These are phyloP conservation scores for Peromyscus polionotus DNA, from an alignment of 2,113 vertebrate species.

Conservation along the genomic window DNA sequence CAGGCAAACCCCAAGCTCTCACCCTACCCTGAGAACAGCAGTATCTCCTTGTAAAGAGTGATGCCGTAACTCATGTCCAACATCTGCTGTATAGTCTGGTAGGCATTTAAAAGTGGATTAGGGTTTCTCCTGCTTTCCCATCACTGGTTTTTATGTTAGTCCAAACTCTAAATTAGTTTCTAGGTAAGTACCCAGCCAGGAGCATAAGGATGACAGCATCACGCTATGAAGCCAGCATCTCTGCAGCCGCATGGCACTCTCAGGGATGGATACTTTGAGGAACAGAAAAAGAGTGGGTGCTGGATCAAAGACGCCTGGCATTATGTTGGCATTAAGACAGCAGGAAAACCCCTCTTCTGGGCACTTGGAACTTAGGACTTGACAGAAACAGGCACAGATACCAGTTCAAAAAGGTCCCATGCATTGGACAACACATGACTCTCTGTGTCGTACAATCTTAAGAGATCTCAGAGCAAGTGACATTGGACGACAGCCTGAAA, in stretches of 20 bases:
- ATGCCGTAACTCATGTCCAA: no score
- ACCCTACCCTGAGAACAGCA: background rate
- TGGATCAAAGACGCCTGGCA: background rate
- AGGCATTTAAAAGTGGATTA: background rate
- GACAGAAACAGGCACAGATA: background rate
- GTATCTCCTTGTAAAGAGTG: background rate
- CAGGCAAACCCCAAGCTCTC: background rate
- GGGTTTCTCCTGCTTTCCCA: background rate
- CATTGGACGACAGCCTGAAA: background rate
- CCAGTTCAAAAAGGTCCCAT: background rate
- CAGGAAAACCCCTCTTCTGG: background rate
- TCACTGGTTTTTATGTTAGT: background rate
- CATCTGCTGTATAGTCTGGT: background rate
- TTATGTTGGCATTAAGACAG: background rate
- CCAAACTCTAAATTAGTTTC: slow-evolving; percentile 22
- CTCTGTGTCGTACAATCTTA: background rate
- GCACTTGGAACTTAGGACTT: background rate
- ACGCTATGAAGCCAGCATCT: background rate
- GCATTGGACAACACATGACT: background rate
- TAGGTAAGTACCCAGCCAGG: background rate
- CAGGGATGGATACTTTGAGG: background rate
- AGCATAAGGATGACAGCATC: background rate
- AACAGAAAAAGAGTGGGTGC: background rate
- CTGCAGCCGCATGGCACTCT: background rate
- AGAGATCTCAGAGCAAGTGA: background rate